Evolutionary conservation across 2,888 invertebrate species (phyloP).

Genomic region (Diarsia dahlii): DNA sequence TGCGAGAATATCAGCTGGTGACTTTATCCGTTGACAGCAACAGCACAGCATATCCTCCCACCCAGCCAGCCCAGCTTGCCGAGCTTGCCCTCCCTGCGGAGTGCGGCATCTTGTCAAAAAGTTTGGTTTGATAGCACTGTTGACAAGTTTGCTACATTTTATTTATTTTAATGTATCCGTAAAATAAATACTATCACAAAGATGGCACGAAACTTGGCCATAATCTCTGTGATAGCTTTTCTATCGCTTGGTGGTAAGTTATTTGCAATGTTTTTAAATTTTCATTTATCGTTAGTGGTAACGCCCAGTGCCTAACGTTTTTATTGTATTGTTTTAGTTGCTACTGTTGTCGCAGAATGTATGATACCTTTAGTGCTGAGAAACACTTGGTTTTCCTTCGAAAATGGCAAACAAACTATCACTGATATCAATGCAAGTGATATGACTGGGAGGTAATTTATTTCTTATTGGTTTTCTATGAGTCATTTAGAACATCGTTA

Average conservation of each 20-base stretch:
- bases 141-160: slow-evolving; percentile 19
- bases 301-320: slow-evolving; percentile 80
- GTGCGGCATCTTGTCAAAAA: slow-evolving; percentile 43
- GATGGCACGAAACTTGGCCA: slow-evolving; percentile 67
- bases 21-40: slow-evolving; percentile 1
- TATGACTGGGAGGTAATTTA: slow-evolving; percentile 92
- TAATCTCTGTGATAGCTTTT: slow-evolving; percentile 64
- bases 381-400: slow-evolving; percentile 98
- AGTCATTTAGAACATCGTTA: neutral
- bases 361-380: slow-evolving; percentile 94
- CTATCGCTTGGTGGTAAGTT: slow-evolving; percentile 72
- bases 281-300: slow-evolving; percentile 69
- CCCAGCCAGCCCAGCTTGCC: neutral
- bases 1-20: neutral
- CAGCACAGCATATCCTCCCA: too few relatives aligned
- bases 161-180: slow-evolving; percentile 57
- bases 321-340: slow-evolving; percentile 76
- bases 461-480: slow-evolving; percentile 19
- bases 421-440: slow-evolving; percentile 95
- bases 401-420: slow-evolving; percentile 95
- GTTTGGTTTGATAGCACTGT: slow-evolving; percentile 32
- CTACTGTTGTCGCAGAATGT: slow-evolving; percentile 88
- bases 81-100: neutral
- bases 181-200: slow-evolving; percentile 45
- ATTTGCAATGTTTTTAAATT: slow-evolving; percentile 32